phyloP scores from a whole-genome alignment of 1,140 invertebrate species.

The Microplitis demolitor region DNA sequence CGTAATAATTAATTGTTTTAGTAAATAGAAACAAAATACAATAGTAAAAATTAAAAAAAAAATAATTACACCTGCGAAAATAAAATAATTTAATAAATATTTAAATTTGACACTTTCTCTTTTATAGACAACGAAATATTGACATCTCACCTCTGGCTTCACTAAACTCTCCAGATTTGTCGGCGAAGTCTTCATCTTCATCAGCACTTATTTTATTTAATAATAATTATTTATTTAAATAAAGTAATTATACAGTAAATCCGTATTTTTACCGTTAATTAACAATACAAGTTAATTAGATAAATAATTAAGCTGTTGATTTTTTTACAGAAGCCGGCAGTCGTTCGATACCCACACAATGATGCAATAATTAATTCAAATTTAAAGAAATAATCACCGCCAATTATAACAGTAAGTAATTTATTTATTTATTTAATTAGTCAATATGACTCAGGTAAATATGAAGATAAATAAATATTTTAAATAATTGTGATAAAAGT shows the following conservation, averaged over 20 bases:
- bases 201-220: background rate
- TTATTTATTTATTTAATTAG: no score
- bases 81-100: background rate
- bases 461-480: background rate
- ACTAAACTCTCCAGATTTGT: slow-evolving; percentile 46
- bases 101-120: background rate
- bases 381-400: no score
- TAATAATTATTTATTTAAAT: background rate
- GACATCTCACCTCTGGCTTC: slow-evolving; percentile 52
- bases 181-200: slow-evolving; percentile 52
- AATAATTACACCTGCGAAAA: background rate
- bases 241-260: no score
- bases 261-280: no score
- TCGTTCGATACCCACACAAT: no score
- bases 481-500: no score
- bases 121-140: background rate
- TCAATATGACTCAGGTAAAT: no score
- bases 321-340: no score
- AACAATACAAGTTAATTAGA: no score
- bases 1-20: slow-evolving; percentile 15
- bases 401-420: no score
- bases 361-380: no score
- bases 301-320: no score
- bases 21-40: background rate
- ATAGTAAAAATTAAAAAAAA: background rate